Conservation (phyloP, 2,888 invertebrate species). For the Ichneumoninae sp. region DNA sequence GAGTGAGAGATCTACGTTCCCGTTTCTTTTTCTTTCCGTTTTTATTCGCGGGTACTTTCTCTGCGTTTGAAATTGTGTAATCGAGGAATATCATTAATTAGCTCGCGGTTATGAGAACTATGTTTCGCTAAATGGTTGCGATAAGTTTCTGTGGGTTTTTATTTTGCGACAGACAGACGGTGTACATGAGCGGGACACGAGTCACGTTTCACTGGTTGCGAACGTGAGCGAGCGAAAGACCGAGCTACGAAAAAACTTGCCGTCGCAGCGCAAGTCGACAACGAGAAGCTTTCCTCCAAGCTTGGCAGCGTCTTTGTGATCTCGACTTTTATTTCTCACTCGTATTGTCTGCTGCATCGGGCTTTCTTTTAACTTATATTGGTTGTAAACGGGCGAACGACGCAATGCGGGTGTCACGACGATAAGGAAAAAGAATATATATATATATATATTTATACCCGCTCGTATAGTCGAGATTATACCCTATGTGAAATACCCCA, state of each 20-base stretch:
- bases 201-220: constrained; percentile 1
- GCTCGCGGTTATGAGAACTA: not conserved
- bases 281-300: not conserved
- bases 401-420: constrained; percentile 6
- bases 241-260: not conserved
- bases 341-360: not conserved
- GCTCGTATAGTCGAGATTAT: not conserved
- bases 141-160: not conserved
- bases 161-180: not conserved
- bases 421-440: not conserved
- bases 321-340: too few relatives aligned
- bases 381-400: not conserved
- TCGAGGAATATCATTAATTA: constrained; percentile 1
- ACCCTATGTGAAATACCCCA: not conserved
- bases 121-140: not conserved
- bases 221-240: not conserved
- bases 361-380: constrained; percentile 1
- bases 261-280: not conserved
- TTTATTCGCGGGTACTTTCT: constrained; percentile 43
- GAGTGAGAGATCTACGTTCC: constrained; percentile 59
- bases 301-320: not conserved
- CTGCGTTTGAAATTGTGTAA: not conserved
- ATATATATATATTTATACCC: not conserved
- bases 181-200: not conserved
- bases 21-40: constrained; percentile 22